Evolutionary conservation across 2,113 vertebrate genomes (phyloP), one percentile per base, ranked within the genome.

Genomic region (Carassius carassius): DNA sequence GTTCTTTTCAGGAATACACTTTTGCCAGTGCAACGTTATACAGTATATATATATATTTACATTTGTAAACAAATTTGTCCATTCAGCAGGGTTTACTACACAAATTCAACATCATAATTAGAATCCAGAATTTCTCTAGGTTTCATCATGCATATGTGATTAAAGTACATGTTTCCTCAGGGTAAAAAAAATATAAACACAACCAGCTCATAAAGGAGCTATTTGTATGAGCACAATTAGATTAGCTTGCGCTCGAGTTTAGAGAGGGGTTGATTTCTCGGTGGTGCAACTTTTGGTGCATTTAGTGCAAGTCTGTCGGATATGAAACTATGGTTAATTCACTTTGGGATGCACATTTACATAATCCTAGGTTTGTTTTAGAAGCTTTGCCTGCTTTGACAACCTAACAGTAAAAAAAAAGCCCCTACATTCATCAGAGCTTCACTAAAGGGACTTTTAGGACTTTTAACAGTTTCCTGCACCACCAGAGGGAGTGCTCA

Each of bases 401-500:
- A 44, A 63, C 35, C 35, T 41, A 9, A 25, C 65, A 49, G 51
- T 70, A 16, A 23, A 10, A 44, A 37, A 37, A 7, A 37, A 17
- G 37, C 35, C 35, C 35, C 2, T 51, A 44, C 32, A 70, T 47
- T 56, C 41, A 86, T 74, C 41, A n/a, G 23, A 25, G 37, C 41
- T 65, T 44, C 56, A 51, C 81, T 23, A 21, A 21, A 62, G 25
- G 70, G 21, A 84, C 72, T 77, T 84, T 23, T 16, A 23, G 25
- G 81, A 84, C 78, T 60, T 84, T 87, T 67, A 65, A 62, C 82
- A 76, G 60, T 69, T 80, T 75, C 2, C 47, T 63, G 85, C 72
- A 87, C 88, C 88, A 89, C 82, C 81, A 89, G 88, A 89, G 88
- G 88, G 88, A 86, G 88, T 84, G 54, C 86, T 87, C 77, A 86